A percentile compares a stretch with the other conserved stretches of the same genome.
These are phyloP conservation scores for Perizoma affinitatum DNA, from an alignment of 2,888 invertebrate genomes.

Conservation along the genomic window DNA sequence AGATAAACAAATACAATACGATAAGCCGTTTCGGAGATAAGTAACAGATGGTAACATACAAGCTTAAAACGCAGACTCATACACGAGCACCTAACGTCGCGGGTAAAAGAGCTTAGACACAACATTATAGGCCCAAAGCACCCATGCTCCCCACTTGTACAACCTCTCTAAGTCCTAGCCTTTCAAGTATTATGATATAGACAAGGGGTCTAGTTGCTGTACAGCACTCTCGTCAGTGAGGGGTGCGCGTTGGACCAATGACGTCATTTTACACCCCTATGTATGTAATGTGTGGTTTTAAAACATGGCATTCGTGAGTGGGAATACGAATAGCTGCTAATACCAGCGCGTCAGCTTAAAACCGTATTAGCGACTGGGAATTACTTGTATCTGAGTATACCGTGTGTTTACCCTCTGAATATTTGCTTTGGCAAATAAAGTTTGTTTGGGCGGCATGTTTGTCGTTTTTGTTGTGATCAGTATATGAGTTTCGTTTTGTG, in stretches of 20 bases:
- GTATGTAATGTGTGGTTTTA: conserved; percentile 49
- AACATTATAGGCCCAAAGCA: conserved; percentile 8
- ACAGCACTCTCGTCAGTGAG: conserved; percentile 32
- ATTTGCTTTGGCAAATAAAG: conserved; percentile 26
- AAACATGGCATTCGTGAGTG: conserved; percentile 55
- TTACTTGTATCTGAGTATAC: conserved; percentile 27
- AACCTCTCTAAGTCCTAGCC: conserved; percentile 16
- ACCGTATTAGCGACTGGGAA: conserved; percentile 31
- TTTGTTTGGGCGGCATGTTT: conserved; percentile 14
- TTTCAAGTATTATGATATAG: conserved; percentile 33
- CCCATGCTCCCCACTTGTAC: conserved; percentile 14
- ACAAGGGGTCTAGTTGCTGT: conserved; percentile 36
- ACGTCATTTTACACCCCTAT: conserved; percentile 61
- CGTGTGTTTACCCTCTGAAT: conserved; percentile 17
- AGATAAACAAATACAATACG: too few relatives aligned
- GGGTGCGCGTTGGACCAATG: conserved; percentile 78
- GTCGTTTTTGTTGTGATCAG: too few relatives aligned
- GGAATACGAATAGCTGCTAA: conserved; percentile 53
- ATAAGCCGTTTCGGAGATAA: too few relatives aligned
- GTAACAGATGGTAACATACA: too few relatives aligned
- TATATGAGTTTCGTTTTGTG: too few relatives aligned
- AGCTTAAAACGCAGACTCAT: too few relatives aligned
- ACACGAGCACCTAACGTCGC: too few relatives aligned
- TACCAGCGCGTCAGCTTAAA: conserved; percentile 42
- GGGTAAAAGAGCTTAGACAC: neutral